Evolutionary conservation across 2,888 invertebrate genomes (phyloP), one percentile per base, ranked within the genome.

Genomic region (Dione juno): DNA sequence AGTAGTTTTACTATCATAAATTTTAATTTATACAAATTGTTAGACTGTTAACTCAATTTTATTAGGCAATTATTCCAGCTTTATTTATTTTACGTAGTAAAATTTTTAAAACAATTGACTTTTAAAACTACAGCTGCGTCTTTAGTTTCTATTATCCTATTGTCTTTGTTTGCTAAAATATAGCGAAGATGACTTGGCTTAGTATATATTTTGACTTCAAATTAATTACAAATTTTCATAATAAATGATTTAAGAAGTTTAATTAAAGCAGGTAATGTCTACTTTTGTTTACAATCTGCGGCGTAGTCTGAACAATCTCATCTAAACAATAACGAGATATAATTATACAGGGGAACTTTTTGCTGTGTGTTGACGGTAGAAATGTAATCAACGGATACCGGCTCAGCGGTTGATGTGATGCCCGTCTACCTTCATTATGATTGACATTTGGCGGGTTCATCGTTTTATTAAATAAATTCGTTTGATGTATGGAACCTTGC

Each of bases 341-440:
- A 78, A 75, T 78, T 77, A 76, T 78, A 76, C 73, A 70, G 57
- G 72, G 74, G 72, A 77, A 77, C 73, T 79, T 79, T 77, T 79
- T 77, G 78, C 75, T 70, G 74, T 76, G 75, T 76, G 77, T 78
- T 84, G 82, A 83, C 81, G 81, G 81, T 81, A 82, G 82, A 87
- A 88, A 86, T 86, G 83, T 87, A 88, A 88, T 87, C 84, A 88
- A 85, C 86, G 82, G 84, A 84, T 74, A 72, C 72, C 72, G 72
- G 69, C 68, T 72, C 66, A 48, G 13, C 58, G 48, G 52, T 40
- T 16, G 69, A 69, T 40, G 67, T 78, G 79, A 80, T 71, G 73
- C 82, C 82, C 80, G 79, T 81, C 83, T 83, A 82, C 79, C 84
- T 81, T 78, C 81, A 75, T 77, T 77, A 75, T 87, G 87, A 88